Evolutionary conservation across 2,888 invertebrate species (phyloP), one percentile per base, ranked within the genome.

Genomic region (Coelopa pilipes): DNA sequence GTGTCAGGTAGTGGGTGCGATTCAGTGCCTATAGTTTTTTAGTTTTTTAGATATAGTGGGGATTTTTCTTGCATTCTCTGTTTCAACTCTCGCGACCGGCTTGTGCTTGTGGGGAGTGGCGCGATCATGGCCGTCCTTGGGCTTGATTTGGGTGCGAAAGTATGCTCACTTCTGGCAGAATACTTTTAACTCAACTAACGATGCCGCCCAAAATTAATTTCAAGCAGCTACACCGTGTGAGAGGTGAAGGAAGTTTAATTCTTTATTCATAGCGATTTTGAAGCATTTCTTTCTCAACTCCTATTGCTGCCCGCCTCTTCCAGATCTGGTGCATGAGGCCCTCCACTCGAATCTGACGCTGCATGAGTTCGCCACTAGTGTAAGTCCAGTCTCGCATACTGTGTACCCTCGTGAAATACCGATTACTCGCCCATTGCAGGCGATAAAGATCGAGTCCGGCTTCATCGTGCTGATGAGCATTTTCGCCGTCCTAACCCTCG

Each of bases 361-460:
- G 19, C 73, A 83, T 63, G 87, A 87, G 70, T 86, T 87, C 77
- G 83, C 84, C 10, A 81, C 83, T 72, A 86, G 86, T 76, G 87
- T 87, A 78, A 85, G 86, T 81, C 46, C 13, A 34, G 15, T 13
- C 63, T n/a, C 17, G 46, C 63, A n/a, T 63, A 63, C 21, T 63
- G 63, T 17, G 7, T 21, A 60, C 24, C 34, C 15, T 13, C n/a
- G n/a, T n/a, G n/a, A 17, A 11, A 49, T 50, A 5, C 49, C 47
- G 5, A 45, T 15, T 46, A 66, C 19, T n/a, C 24, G 12, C 49
- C 57, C 34, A 63, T 89, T 89, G 63, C 89, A 93, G 93, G 91
- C 92, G 67, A 89, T 93, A 81, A 91, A 91, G 87, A 89, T 93
- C 82, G 93, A 93, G 84, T 91, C 92, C 15, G 92, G 91, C 57